phyloP scores from a whole-genome alignment of 2,797 vertebrate species.

The Catostomus latipinnis region DNA sequence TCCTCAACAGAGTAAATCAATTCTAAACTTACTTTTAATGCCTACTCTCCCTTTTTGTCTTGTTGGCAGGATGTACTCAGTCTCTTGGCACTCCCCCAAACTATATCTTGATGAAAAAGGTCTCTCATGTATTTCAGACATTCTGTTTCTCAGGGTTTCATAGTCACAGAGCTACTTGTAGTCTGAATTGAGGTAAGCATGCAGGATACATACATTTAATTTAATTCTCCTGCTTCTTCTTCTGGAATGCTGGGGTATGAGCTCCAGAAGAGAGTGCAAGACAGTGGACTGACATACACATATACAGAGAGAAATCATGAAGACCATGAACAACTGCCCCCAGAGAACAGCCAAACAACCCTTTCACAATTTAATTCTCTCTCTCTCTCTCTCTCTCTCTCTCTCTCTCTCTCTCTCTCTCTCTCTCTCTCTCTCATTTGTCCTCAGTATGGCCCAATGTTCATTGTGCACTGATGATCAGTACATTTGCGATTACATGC shows the following conservation, averaged over 20 bases:
- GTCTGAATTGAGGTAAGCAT: conserved; percentile 46
- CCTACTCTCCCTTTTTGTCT: too few relatives aligned
- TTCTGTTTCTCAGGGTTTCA: not conserved
- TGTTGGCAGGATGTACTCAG: too few relatives aligned
- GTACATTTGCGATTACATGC: conserved; percentile 25
- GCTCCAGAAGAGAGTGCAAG: conserved; percentile 88
- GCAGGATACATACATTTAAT: conserved; percentile 81
- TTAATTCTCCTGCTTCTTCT: conserved; percentile 88
- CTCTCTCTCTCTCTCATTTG: not conserved
- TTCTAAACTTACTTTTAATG: too few relatives aligned
- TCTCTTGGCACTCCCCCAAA: not conserved
- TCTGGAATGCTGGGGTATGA: conserved; percentile 85
- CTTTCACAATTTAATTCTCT: too few relatives aligned
- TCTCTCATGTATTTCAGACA: not conserved
- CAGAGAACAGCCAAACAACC: not conserved
- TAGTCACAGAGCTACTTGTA: conserved; percentile 12
- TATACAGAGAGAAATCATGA: conserved; percentile 55
- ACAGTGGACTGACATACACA: conserved; percentile 81
- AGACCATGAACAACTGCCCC: conserved; percentile 56
- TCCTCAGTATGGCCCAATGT: conserved; percentile 43
- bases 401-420: too few relatives aligned
- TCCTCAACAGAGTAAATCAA: too few relatives aligned
- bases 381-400: too few relatives aligned
- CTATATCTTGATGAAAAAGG: not conserved
- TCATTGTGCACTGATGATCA: conserved; percentile 44